These are phyloP conservation scores for Channa maculata DNA, from an alignment of 2,113 vertebrate species.

Conservation along the genomic window DNA sequence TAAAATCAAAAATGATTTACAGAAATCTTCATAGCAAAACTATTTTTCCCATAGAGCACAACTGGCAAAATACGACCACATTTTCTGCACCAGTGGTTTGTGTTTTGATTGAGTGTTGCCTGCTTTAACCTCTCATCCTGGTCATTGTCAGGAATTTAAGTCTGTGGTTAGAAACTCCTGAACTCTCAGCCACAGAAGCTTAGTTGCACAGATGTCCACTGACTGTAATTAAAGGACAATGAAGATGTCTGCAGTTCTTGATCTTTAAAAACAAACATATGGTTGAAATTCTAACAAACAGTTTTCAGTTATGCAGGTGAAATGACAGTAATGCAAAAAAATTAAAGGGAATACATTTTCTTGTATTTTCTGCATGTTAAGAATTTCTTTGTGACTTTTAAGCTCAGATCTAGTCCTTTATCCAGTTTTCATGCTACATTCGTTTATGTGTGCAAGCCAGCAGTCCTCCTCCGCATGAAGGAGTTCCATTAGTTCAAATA, in stretches of 20 bases:
- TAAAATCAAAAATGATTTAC: background rate
- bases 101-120: slow-evolving; percentile 11
- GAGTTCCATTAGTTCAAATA: too few species aligned
- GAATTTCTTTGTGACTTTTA: too few species aligned
- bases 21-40: background rate
- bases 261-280: slow-evolving; percentile 10
- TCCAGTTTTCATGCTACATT: too few species aligned
- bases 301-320: background rate
- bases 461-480: too few species aligned
- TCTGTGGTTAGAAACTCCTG: slow-evolving; percentile 31
- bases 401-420: too few species aligned
- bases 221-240: slow-evolving; percentile 36
- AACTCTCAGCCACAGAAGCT: slow-evolving; percentile 23
- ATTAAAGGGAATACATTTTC: too few species aligned
- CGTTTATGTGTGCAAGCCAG: too few species aligned
- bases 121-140: slow-evolving; percentile 19
- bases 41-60: background rate
- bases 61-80: background rate
- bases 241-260: slow-evolving; percentile 3
- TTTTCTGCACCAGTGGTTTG: slow-evolving; percentile 20
- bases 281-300: background rate
- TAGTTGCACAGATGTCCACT: background rate
- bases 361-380: too few species aligned
- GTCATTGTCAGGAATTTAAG: slow-evolving; percentile 18
- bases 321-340: background rate